phyloP scores from a whole-genome alignment of 2,113 vertebrate genomes.

The Notothenia coriiceps region DNA sequence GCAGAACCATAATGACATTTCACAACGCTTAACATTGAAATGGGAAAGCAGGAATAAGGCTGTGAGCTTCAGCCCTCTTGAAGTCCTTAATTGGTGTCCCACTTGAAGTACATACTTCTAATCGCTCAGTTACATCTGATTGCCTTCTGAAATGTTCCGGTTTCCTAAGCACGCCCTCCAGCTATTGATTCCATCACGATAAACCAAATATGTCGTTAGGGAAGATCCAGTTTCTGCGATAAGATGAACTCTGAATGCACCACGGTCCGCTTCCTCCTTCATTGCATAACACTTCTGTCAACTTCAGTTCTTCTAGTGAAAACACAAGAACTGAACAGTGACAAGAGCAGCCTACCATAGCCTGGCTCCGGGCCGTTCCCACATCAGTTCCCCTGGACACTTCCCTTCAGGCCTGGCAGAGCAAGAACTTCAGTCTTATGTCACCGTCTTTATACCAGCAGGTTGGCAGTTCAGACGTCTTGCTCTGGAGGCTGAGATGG shows the following conservation, averaged over 20 bases:
- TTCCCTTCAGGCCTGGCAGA: constrained; percentile 24
- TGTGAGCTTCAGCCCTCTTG: neutral
- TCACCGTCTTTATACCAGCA: constrained; percentile 10
- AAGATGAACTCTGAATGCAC: constrained; percentile 58
- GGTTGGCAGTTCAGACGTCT: constrained; percentile 1
- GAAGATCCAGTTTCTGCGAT: constrained; percentile 51
- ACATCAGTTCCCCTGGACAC: constrained; percentile 4
- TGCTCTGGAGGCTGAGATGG: neutral
- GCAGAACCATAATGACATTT: neutral
- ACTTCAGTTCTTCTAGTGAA: constrained; percentile 41
- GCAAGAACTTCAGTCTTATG: constrained; percentile 19
- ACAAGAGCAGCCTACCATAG: constrained; percentile 25
- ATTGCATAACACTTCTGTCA: constrained; percentile 59
- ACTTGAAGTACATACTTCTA: neutral
- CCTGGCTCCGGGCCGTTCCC: neutral
- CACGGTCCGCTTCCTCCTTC: constrained; percentile 43
- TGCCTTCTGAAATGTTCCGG: neutral
- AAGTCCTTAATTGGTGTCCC: neutral
- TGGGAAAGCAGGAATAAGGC: neutral
- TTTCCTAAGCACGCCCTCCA: neutral
- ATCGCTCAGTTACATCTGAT: constrained; percentile 10
- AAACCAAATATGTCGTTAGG: constrained; percentile 54
- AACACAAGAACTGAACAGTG: constrained; percentile 32
- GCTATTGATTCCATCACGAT: constrained; percentile 23
- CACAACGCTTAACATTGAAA: neutral